These are phyloP conservation scores for Drosophila mimetica DNA, from an alignment of 2,888 invertebrate species.

Conservation along the genomic window DNA sequence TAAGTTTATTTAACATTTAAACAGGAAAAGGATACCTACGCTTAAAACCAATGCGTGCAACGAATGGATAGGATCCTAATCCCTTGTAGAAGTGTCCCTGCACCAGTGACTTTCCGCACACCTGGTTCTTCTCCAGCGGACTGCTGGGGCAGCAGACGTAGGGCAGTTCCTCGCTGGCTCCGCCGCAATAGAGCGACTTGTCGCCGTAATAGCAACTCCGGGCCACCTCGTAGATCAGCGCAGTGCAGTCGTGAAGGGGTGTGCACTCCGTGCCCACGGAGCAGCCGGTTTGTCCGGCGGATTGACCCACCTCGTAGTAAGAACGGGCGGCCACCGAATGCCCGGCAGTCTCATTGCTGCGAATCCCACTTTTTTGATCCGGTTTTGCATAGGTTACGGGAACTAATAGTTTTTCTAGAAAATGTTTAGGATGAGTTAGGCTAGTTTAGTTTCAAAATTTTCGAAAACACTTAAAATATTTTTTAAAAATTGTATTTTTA, in stretches of 20 bases:
- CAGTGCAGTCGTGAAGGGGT: conserved; percentile 83
- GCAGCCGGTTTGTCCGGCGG: conserved; percentile 67
- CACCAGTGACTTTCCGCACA: conserved; percentile 88
- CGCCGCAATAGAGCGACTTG: conserved; percentile 83
- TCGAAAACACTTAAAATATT: not conserved
- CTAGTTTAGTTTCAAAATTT: too few relatives aligned
- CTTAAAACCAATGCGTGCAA: conserved; percentile 90
- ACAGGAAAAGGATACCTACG: conserved; percentile 85
- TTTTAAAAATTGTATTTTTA: not conserved
- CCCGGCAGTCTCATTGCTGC: conserved; percentile 34
- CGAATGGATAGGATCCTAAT: conserved; percentile 91
- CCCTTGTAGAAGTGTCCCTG: conserved; percentile 88
- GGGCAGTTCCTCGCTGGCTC: conserved; percentile 81
- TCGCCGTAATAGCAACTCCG: conserved; percentile 84
- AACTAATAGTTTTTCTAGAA: conserved; percentile 61
- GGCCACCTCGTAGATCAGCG: conserved; percentile 83
- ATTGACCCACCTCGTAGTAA: conserved; percentile 64
- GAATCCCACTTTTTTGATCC: not conserved
- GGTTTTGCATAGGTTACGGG: conserved; percentile 31
- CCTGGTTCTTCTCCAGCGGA: conserved; percentile 84
- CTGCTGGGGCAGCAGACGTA: conserved; percentile 84
- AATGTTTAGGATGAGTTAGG: too few relatives aligned
- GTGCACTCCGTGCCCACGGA: conserved; percentile 82
- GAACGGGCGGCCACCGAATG: conserved; percentile 72
- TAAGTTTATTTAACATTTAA: not conserved